These are phyloP conservation scores for Calyptomena viridis DNA, from an alignment of 2,113 vertebrate genomes.

Conservation along the genomic window DNA sequence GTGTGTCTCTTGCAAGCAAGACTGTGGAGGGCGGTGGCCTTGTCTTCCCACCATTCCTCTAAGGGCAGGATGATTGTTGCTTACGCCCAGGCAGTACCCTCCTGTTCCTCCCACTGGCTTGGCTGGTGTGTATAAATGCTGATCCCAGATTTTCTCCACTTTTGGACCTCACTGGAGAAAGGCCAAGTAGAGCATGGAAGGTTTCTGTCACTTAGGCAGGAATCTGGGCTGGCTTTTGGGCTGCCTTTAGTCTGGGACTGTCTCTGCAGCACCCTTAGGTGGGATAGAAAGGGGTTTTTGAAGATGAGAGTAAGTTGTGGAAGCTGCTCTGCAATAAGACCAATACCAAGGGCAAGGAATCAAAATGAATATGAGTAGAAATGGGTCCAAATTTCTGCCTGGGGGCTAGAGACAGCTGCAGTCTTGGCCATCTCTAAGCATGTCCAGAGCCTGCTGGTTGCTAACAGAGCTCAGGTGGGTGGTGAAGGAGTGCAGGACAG, in stretches of 20 bases:
- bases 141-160: neutral
- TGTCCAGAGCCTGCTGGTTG: neutral
- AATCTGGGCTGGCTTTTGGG: neutral
- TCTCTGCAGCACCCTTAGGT: neutral
- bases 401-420: neutral
- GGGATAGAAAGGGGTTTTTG: neutral
- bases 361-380: neutral
- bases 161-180: neutral
- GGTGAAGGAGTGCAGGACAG: neutral
- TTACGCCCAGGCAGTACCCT: neutral
- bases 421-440: neutral
- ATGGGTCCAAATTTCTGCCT: neutral
- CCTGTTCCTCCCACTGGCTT: neutral
- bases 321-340: neutral
- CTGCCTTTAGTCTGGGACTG: neutral
- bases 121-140: neutral
- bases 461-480: neutral
- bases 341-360: neutral
- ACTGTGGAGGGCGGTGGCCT: accelerated
- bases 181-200: neutral
- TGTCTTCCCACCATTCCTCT: neutral
- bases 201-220: neutral
- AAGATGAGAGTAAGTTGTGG: neutral
- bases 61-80: neutral
- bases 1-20: neutral